Base-by-base conservation (phyloP, 2,113 vertebrate genomes). In the Rhodinocichla rosea region DNA sequence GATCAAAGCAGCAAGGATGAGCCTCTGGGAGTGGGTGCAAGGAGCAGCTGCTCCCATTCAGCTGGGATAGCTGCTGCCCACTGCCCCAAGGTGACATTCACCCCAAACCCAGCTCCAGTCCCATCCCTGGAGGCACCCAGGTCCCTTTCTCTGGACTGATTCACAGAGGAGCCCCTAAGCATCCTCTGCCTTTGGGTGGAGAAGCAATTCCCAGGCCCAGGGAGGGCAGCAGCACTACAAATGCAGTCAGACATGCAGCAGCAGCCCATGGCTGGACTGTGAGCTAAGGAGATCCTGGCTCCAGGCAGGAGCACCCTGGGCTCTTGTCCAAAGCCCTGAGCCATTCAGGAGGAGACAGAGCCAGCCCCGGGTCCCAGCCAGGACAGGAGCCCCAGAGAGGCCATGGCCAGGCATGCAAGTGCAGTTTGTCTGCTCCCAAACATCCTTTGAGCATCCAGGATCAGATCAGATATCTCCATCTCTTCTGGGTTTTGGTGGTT, bases 281-380 rank as follows among this genome's bases (percentile, higher is more conserved):
- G 50, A 83, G 71, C 33, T 75, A 4, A 40, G 28, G 86, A 92
- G 82, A 82, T 53, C 65, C 82, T 74, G 89, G 85, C 9, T 1
- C 3, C 28, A 64, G 62, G 45, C 60, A 71, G 86, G 42, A 85
- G 70, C 55, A 52, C 30, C 12, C 26, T 2, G 7, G 70, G 75
- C 17, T 0, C 20, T 32, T 63, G 45, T 37, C 86, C 83, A 88
- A 82, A 30, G 52, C 42, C 71, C 26, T 0, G 1, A n/a, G 74
- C 49, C 0, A 0, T 24, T n/a, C n/a, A 21, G 33, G 23, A 77
- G 81, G 42, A 73, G 6, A 6, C 83, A 39, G 57, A 7, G 40
- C 69, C 83, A 62, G 65, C 69, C 33, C 3, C 1, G 6, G 71
- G 20, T 13, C 50, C 65, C 33, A 6, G 70, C 59, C 19, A 20